phyloP scores from a whole-genome alignment of 2,888 invertebrate species.

The Pasiphila rectangulata region DNA sequence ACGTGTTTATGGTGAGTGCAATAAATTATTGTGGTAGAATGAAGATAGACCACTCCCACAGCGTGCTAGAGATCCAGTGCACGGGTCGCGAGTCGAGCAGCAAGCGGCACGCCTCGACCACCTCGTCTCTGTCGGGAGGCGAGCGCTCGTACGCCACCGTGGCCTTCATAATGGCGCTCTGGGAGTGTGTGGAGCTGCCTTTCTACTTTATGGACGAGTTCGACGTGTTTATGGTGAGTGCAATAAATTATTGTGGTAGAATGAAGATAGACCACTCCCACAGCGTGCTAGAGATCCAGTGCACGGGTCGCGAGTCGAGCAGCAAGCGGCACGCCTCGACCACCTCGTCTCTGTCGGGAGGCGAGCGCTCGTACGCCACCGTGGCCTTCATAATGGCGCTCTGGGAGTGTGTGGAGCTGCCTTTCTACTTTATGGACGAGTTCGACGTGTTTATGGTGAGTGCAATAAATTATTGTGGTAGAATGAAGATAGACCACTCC shows the following conservation, averaged over 20 bases:
- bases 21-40: no score
- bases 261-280: conserved; percentile 71
- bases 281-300: conserved; percentile 53
- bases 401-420: conserved; percentile 95
- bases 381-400: conserved; percentile 89
- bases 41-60: conserved; percentile 63
- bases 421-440: conserved; percentile 97
- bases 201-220: conserved; percentile 98
- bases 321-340: conserved; percentile 35
- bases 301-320: conserved; percentile 55
- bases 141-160: neutral
- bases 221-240: conserved; percentile 94
- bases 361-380: neutral
- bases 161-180: conserved; percentile 91
- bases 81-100: conserved; percentile 51
- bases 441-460: conserved; percentile 97
- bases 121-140: conserved; percentile 56
- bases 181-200: conserved; percentile 95
- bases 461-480: no score
- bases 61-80: conserved; percentile 55
- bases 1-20: conserved; percentile 93
- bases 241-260: no score
- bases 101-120: conserved; percentile 39
- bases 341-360: conserved; percentile 59
- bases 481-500: no score